Conservation (phyloP, 2,113 vertebrate species). For the Bolborhynchus lineola region DNA sequence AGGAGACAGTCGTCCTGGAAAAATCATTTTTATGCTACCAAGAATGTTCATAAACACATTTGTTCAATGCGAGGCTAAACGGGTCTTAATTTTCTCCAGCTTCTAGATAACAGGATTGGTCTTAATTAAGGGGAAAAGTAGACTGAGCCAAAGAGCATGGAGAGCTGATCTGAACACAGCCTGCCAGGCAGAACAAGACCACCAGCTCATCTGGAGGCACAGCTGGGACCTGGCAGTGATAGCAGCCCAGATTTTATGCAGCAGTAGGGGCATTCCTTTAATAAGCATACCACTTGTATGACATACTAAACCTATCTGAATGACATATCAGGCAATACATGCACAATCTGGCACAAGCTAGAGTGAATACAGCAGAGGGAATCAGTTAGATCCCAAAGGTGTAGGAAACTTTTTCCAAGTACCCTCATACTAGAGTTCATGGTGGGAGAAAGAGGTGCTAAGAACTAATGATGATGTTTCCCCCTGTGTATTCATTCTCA, state of each 20-base stretch:
- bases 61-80: not conserved
- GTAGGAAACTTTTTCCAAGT: not conserved
- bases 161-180: not conserved
- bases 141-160: not conserved
- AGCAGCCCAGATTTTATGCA: not conserved
- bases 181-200: not conserved
- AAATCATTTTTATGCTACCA: not conserved
- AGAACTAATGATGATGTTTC: not conserved
- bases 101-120: not conserved
- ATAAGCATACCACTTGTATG: not conserved
- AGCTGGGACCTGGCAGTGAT: not conserved
- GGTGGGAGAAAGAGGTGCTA: not conserved
- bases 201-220: not conserved
- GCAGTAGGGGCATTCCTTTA: not conserved
- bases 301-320: not conserved
- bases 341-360: not conserved
- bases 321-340: not conserved
- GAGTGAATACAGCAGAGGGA: not conserved
- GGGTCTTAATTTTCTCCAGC: not conserved
- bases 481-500: not conserved
- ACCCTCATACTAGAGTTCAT: not conserved
- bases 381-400: not conserved
- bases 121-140: conserved; percentile 2
- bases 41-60: not conserved
- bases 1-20: not conserved